Percentiles rank a stretch among this genome's conserved stretches.
Evolutionary conservation across 53 echinoderm and acorn worm species (phyloP).

Genomic region (Paracentrotus lividus): DNA sequence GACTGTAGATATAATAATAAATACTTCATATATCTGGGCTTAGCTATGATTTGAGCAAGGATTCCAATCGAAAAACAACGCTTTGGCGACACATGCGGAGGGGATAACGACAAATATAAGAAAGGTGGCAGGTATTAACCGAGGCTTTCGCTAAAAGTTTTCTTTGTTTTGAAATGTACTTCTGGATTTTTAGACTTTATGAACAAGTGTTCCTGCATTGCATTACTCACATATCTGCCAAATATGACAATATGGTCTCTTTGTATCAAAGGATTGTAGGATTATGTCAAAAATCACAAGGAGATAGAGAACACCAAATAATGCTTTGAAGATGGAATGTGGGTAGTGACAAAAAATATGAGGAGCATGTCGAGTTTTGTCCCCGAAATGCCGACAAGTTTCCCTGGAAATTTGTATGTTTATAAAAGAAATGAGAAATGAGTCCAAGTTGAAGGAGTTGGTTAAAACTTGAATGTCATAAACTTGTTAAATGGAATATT

Average conservation of each 20-base stretch:
- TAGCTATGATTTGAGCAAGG: slow-evolving; percentile 9
- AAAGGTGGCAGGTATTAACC: slow-evolving; percentile 49
- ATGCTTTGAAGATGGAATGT: not conserved
- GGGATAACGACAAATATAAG: not conserved
- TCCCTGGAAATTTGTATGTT: too few relatives aligned
- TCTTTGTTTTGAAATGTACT: slow-evolving; percentile 53
- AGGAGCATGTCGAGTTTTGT: too few relatives aligned
- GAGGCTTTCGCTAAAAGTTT: slow-evolving; percentile 45
- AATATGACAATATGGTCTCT: not conserved
- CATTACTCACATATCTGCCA: not conserved
- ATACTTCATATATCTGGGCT: slow-evolving; percentile 58
- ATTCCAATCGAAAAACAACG: slow-evolving; percentile 24
- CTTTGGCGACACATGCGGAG: not conserved
- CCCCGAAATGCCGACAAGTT: too few relatives aligned
- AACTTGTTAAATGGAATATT: not conserved
- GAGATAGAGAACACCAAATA: not conserved
- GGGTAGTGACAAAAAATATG: too few relatives aligned
- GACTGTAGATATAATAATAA: slow-evolving; percentile 37
- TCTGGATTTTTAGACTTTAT: slow-evolving; percentile 41
- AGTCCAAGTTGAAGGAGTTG: not conserved
- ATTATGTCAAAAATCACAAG: not conserved
- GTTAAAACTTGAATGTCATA: not conserved
- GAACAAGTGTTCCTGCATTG: not conserved
- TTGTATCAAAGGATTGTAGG: not conserved
- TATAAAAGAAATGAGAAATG: too few relatives aligned